A percentile compares a stretch with the other conserved stretches of the same genome.
These are phyloP conservation scores for Chaetogeoica ovagalla DNA, from an alignment of 2,888 invertebrate genomes.

Conservation along the genomic window DNA sequence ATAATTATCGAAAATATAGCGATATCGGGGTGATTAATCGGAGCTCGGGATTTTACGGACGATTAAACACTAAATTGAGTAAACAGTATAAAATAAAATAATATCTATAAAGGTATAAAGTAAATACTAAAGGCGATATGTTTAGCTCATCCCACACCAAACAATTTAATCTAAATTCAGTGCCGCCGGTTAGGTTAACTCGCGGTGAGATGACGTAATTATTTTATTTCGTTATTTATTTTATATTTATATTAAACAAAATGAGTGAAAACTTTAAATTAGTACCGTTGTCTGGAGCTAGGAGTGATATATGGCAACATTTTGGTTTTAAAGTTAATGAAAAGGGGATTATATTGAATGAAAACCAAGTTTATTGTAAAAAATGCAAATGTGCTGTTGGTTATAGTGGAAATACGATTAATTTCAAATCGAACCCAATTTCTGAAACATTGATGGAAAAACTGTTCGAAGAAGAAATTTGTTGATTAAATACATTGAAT, in stretches of 20 bases:
- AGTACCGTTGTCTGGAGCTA: not conserved
- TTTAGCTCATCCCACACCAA: not conserved
- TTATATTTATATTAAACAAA: not conserved
- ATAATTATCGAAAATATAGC: no score
- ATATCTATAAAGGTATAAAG: not conserved
- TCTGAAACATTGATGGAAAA: not conserved
- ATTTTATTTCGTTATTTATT: not conserved
- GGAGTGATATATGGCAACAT: not conserved
- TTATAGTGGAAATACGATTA: not conserved
- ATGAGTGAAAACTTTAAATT: not conserved
- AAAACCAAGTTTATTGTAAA: not conserved
- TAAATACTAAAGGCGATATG: not conserved
- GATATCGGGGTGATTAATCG: no score
- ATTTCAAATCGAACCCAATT: not conserved
- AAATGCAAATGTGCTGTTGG: not conserved
- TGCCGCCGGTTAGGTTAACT: not conserved
- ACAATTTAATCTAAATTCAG: not conserved
- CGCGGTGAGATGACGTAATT: not conserved
- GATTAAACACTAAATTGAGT: no score
- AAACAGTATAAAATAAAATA: no score
- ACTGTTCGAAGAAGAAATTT: not conserved
- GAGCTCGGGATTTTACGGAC: no score
- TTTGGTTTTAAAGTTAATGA: not conserved
- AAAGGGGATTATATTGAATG: not conserved
- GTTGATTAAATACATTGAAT: conserved; percentile 8